Evolutionary conservation across 2,113 vertebrate species (phyloP).

Genomic region (Oriolus oriolus): DNA sequence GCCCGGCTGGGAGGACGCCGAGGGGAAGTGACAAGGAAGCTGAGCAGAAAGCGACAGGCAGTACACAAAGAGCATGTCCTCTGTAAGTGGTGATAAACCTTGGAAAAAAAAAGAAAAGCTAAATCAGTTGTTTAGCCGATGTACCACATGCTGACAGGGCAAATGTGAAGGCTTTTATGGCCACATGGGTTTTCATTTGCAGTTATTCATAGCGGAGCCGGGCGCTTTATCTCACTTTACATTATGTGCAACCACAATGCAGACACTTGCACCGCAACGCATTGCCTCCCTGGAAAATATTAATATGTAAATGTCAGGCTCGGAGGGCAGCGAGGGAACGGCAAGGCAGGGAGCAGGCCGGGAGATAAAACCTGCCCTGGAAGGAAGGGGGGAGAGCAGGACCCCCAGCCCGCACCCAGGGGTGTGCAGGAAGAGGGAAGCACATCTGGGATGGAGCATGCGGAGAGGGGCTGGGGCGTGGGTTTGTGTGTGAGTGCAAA

Average conservation of each 20-base stretch:
- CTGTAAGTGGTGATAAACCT: slow-evolving; percentile 75
- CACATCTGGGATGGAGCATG: not conserved
- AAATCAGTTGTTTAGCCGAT: slow-evolving; percentile 66
- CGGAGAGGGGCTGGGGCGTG: rapidly evolving
- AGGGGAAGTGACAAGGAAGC: slow-evolving; percentile 68
- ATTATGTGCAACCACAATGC: slow-evolving; percentile 69
- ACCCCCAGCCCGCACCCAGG: not conserved
- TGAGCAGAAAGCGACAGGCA: slow-evolving; percentile 62
- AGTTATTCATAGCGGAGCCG: slow-evolving; percentile 66
- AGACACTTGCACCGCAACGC: slow-evolving; percentile 59
- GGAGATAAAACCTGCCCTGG: slow-evolving; percentile 45
- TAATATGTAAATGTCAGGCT: slow-evolving; percentile 76
- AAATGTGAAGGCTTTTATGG: slow-evolving; percentile 65
- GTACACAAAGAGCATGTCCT: slow-evolving; percentile 72
- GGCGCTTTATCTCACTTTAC: slow-evolving; percentile 73
- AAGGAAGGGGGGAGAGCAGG: not conserved
- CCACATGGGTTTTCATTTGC: slow-evolving; percentile 66
- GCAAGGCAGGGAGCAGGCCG: not conserved
- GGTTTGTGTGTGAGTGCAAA: not conserved
- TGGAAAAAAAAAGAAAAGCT: slow-evolving; percentile 27
- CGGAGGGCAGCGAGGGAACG: slow-evolving; percentile 61
- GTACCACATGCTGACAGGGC: slow-evolving; percentile 74
- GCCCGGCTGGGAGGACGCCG: slow-evolving; percentile 14
- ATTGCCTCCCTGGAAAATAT: slow-evolving; percentile 69
- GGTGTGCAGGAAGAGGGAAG: not conserved